phyloP scores from a whole-genome alignment of 2,888 invertebrate genomes.

The Drosophila meridionalis region DNA sequence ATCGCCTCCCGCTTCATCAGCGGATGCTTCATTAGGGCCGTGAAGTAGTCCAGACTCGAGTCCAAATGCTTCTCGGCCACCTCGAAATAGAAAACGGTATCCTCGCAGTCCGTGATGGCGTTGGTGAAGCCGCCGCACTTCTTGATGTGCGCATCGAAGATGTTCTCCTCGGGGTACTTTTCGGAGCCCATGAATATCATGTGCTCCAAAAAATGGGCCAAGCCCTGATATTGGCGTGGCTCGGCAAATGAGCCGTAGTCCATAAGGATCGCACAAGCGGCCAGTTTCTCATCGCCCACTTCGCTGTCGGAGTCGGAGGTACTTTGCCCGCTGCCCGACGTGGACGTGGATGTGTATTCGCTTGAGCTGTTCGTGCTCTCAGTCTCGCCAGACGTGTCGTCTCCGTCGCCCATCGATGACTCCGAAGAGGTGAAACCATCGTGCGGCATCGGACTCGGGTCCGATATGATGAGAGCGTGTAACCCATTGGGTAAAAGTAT shows the following conservation, averaged over 20 bases:
- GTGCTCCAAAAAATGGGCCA: slow-evolving; percentile 95
- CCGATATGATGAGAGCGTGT: slow-evolving; percentile 90
- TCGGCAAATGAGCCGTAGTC: slow-evolving; percentile 93
- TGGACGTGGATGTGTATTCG: slow-evolving; percentile 22
- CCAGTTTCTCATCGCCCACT: slow-evolving; percentile 85
- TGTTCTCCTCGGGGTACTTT: slow-evolving; percentile 95
- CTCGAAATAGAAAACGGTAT: slow-evolving; percentile 95
- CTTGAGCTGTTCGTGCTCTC: slow-evolving; percentile 59
- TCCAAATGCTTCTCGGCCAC: slow-evolving; percentile 92
- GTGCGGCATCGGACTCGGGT: slow-evolving; percentile 85
- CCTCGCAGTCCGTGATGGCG: slow-evolving; percentile 94
- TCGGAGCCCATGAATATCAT: slow-evolving; percentile 98
- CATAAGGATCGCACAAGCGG: slow-evolving; percentile 91
- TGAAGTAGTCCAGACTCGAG: slow-evolving; percentile 92
- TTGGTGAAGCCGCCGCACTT: slow-evolving; percentile 95
- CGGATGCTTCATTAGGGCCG: slow-evolving; percentile 94
- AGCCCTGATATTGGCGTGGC: slow-evolving; percentile 91
- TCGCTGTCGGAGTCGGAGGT: slow-evolving; percentile 50
- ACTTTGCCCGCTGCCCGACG: slow-evolving; percentile 43
- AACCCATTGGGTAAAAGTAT: slow-evolving; percentile 90
- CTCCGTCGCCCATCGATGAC: slow-evolving; percentile 68
- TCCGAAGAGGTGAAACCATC: slow-evolving; percentile 78
- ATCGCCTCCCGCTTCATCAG: slow-evolving; percentile 94
- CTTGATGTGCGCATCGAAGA: slow-evolving; percentile 92
- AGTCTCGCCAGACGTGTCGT: slow-evolving; percentile 65